phyloP scores from a whole-genome alignment of 2,113 vertebrate species.

The Hemiprocne comata region DNA sequence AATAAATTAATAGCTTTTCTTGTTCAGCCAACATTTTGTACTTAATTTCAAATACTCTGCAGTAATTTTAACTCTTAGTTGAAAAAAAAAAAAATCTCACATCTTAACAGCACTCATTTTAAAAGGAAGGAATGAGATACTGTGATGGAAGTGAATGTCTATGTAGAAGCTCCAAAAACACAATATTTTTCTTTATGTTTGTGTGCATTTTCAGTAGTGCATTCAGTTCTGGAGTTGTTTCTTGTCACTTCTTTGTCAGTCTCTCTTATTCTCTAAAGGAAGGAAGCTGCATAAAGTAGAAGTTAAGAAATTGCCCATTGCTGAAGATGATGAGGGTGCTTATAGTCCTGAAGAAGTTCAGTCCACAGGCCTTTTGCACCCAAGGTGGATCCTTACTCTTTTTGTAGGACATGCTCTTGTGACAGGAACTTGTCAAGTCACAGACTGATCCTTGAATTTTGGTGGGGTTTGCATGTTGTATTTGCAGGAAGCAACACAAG shows the following conservation, averaged over 20 bases:
- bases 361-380: background rate
- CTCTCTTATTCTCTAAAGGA: background rate
- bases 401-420: background rate
- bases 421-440: background rate
- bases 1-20: conserved; percentile 46
- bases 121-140: background rate
- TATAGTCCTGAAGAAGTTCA: background rate
- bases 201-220: background rate
- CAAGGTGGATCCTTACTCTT: background rate
- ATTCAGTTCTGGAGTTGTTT: background rate
- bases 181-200: background rate
- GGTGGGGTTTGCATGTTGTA: background rate
- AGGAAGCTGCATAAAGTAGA: background rate
- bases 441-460: background rate
- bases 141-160: background rate
- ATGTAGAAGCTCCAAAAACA: background rate
- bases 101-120: background rate
- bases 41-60: background rate
- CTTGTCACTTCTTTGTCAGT: background rate
- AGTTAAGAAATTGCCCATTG: background rate
- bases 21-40: conserved; percentile 15
- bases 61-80: background rate
- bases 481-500: background rate
- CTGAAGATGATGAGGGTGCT: background rate
- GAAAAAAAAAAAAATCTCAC: background rate